These are phyloP conservation scores for Hydrotaea cyrtoneurina DNA, from an alignment of 2,888 invertebrate genomes.

Conservation along the genomic window DNA sequence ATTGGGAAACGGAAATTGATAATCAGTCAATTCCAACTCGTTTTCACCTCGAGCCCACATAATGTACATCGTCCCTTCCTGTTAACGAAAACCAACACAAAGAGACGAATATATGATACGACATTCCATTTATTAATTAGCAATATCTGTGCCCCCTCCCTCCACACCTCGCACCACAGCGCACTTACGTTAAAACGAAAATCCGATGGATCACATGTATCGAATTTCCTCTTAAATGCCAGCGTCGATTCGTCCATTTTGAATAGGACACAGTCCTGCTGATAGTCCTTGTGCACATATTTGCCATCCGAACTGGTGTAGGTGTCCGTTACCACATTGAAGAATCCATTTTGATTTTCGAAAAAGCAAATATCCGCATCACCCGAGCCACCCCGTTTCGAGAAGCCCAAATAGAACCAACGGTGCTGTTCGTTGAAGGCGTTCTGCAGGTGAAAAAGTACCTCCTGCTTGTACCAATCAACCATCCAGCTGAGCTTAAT, in stretches of 20 bases:
- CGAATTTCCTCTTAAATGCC: conserved; percentile 89
- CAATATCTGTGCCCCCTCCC: not conserved
- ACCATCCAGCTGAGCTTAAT: conserved; percentile 81
- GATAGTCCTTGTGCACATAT: conserved; percentile 84
- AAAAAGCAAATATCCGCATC: conserved; percentile 91
- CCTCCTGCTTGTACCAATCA: conserved; percentile 81
- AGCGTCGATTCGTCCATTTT: conserved; percentile 85
- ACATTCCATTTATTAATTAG: not conserved
- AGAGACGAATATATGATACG: conserved; percentile 19
- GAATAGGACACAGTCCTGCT: conserved; percentile 87
- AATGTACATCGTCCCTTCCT: conserved; percentile 95
- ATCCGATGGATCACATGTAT: conserved; percentile 90
- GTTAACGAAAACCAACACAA: not conserved
- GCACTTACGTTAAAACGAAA: conserved; percentile 79
- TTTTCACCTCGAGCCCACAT: conserved; percentile 92
- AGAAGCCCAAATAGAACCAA: conserved; percentile 94
- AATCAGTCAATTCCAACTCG: conserved; percentile 82
- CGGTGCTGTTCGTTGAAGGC: conserved; percentile 80
- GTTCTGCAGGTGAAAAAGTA: conserved; percentile 81
- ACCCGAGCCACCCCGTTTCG: conserved; percentile 87
- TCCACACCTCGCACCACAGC: no score
- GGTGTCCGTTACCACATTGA: conserved; percentile 85
- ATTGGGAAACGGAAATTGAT: conserved; percentile 78
- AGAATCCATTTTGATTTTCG: conserved; percentile 83
- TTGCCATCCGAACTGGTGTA: conserved; percentile 86